Evolutionary conservation across 2,113 vertebrate species (phyloP).

Genomic region (Dicerorhinus sumatrensis): DNA sequence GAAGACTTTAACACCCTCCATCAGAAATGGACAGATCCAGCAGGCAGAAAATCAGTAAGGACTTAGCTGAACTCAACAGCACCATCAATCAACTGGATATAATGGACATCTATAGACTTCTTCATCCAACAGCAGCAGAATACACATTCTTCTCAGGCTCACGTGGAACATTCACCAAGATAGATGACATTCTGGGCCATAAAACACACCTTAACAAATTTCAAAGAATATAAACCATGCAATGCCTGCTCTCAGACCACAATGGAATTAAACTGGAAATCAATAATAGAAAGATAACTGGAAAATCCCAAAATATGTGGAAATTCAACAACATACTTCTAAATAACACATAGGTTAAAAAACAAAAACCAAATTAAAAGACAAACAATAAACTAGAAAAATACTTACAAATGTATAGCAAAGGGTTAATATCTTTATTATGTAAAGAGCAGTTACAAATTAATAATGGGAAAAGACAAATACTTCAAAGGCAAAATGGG

Average conservation of each 20-base stretch:
- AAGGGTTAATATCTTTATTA: neutral
- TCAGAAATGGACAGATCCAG: neutral
- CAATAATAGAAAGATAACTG: neutral
- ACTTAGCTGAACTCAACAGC: neutral
- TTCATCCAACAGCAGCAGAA: neutral
- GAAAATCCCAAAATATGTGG: neutral
- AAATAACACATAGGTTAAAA: neutral
- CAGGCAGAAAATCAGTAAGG: neutral
- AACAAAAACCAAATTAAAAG: slow-evolving; percentile 18
- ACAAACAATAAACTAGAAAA: neutral
- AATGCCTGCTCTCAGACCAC: neutral
- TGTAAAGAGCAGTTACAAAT: neutral
- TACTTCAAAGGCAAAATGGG: neutral
- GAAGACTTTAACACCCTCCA: neutral
- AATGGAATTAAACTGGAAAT: neutral
- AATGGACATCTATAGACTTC: neutral
- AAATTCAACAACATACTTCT: neutral
- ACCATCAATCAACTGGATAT: neutral
- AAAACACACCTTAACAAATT: neutral
- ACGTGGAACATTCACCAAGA: neutral
- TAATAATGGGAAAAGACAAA: neutral
- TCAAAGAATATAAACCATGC: neutral
- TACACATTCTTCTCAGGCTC: neutral
- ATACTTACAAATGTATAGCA: neutral
- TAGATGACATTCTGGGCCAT: neutral